These are phyloP conservation scores for Aphis craccivora DNA, from an alignment of 1,140 invertebrate species.

Conservation along the genomic window DNA sequence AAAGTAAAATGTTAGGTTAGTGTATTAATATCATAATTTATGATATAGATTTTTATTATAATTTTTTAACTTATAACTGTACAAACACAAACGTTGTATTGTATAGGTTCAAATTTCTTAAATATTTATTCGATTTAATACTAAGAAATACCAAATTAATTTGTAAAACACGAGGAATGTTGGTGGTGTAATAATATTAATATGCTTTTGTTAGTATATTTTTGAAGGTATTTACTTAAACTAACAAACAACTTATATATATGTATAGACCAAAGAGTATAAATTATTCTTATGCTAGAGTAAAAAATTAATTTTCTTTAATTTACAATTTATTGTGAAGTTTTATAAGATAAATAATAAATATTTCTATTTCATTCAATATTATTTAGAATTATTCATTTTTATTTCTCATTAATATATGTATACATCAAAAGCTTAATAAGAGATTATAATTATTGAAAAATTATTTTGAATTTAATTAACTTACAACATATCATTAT, in stretches of 20 bases:
- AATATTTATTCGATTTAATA: not conserved
- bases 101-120: not conserved
- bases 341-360: not conserved
- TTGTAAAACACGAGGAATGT: not conserved
- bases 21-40: not conserved
- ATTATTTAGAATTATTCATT: no score
- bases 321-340: not conserved
- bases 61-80: not conserved
- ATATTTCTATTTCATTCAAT: not conserved
- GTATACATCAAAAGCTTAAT: no score
- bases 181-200: not conserved
- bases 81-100: not conserved
- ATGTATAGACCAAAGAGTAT: not conserved
- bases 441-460: no score
- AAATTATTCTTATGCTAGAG: not conserved
- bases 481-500: no score
- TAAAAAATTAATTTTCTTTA: not conserved
- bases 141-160: not conserved
- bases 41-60: not conserved
- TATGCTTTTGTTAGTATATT: not conserved
- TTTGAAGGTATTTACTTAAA: not conserved
- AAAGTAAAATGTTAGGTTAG: no score
- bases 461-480: no score
- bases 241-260: not conserved
- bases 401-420: no score